phyloP scores from a whole-genome alignment of 2,888 invertebrate species.

The Drosophila anomelani region DNA sequence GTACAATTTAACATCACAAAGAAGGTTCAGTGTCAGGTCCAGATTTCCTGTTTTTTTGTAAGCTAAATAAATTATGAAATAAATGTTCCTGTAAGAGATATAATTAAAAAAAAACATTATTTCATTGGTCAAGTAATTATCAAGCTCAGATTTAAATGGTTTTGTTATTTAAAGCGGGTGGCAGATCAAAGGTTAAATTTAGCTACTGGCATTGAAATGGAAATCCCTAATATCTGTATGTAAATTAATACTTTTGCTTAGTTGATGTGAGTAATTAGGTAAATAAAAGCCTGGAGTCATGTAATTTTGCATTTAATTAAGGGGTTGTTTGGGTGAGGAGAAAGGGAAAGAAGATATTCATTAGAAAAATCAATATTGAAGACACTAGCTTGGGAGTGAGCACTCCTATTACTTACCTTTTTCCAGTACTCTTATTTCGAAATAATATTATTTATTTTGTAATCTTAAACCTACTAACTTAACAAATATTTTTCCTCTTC shows the following conservation, averaged over 20 bases:
- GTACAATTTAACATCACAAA: conserved; percentile 20
- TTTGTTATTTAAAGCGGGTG: background rate
- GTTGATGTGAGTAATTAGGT: conserved; percentile 3
- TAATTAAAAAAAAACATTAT: conserved; percentile 7
- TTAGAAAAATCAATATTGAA: background rate
- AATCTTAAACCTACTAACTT: background rate
- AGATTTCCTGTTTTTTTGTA: background rate
- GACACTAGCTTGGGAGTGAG: background rate
- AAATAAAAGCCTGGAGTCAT: conserved; percentile 8
- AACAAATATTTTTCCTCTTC: conserved; percentile 22
- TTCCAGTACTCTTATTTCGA: background rate
- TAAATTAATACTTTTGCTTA: conserved; percentile 12
- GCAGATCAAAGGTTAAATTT: background rate
- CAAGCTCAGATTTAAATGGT: background rate
- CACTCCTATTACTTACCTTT: background rate
- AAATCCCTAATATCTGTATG: background rate
- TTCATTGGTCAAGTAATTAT: background rate
- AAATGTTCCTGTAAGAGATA: background rate
- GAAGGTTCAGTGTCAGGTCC: conserved; percentile 11
- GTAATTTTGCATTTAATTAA: background rate
- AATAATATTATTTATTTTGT: background rate
- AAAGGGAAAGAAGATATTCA: background rate
- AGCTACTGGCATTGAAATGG: background rate
- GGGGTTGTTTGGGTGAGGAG: background rate
- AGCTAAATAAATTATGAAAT: background rate